Evolutionary conservation across 64 coral and sea anemone species (phyloP).

Genomic region (Trachythela sp.): DNA sequence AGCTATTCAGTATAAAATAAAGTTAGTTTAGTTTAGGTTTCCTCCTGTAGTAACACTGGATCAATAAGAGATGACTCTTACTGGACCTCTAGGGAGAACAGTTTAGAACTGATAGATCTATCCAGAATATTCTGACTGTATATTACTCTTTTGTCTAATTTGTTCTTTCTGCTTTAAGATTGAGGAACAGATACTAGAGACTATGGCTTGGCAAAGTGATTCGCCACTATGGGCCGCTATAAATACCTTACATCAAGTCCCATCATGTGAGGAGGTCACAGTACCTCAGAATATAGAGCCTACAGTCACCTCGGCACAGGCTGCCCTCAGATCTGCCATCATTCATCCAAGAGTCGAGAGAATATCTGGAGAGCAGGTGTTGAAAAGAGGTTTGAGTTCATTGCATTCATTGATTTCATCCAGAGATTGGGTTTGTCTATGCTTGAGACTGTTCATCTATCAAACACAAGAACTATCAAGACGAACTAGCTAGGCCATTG

Average conservation of each 20-base stretch:
- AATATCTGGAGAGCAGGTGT: conserved; percentile 81
- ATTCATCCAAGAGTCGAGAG: conserved; percentile 91
- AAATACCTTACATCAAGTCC: conserved; percentile 62
- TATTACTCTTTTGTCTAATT: neutral
- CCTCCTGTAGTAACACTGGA: too few species aligned
- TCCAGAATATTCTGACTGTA: too few species aligned
- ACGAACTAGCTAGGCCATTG: too few species aligned
- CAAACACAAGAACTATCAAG: too few species aligned
- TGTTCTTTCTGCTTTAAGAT: conserved; percentile 51
- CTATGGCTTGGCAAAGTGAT: conserved; percentile 78
- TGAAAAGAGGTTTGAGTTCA: conserved; percentile 28
- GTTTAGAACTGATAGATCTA: too few species aligned
- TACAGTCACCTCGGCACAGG: conserved; percentile 48
- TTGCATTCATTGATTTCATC: neutral
- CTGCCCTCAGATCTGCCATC: conserved; percentile 73
- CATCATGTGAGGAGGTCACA: conserved; percentile 93
- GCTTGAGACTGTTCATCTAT: too few species aligned
- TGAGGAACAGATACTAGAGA: conserved; percentile 91
- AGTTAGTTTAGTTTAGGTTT: too few species aligned
- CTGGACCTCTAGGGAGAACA: too few species aligned
- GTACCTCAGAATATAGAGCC: conserved; percentile 73
- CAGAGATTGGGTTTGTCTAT: too few species aligned
- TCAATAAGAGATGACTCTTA: too few species aligned
- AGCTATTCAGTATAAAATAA: too few species aligned
- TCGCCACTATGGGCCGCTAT: conserved; percentile 87